These are phyloP conservation scores for Choloepus hoffmanni DNA, from an alignment of 2,113 vertebrate genomes.

Conservation along the genomic window DNA sequence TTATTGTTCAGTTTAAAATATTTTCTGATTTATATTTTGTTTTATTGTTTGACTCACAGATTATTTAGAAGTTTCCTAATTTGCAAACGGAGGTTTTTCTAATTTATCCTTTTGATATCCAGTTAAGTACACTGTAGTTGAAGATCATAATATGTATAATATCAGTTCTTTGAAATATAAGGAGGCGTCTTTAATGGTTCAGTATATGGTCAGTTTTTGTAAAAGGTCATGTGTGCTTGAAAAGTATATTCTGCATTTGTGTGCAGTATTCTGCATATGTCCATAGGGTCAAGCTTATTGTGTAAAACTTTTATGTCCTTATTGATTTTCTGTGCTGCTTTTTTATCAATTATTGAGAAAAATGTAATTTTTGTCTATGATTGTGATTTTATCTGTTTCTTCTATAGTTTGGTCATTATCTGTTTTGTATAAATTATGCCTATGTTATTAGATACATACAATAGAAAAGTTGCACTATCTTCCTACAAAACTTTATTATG, in stretches of 20 bases:
- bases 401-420: background rate
- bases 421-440: background rate
- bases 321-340: too few species aligned
- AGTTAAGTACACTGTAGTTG: background rate
- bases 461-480: background rate
- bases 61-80: background rate
- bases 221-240: background rate
- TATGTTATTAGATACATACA: background rate
- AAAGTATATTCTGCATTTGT: background rate
- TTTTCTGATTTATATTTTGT: background rate
- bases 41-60: background rate
- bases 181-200: background rate
- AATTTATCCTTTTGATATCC: background rate
- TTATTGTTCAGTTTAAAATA: background rate
- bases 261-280: background rate
- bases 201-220: background rate
- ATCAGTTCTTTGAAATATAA: too few species aligned
- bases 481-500: background rate
- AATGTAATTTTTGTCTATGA: background rate
- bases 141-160: too few species aligned
- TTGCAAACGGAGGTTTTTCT: background rate
- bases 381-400: background rate
- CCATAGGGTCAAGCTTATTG: background rate
- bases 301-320: too few species aligned
- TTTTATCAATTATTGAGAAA: background rate